Conservation (phyloP, 92 coral and sea anemone genomes). For the Porites cylindrica region DNA sequence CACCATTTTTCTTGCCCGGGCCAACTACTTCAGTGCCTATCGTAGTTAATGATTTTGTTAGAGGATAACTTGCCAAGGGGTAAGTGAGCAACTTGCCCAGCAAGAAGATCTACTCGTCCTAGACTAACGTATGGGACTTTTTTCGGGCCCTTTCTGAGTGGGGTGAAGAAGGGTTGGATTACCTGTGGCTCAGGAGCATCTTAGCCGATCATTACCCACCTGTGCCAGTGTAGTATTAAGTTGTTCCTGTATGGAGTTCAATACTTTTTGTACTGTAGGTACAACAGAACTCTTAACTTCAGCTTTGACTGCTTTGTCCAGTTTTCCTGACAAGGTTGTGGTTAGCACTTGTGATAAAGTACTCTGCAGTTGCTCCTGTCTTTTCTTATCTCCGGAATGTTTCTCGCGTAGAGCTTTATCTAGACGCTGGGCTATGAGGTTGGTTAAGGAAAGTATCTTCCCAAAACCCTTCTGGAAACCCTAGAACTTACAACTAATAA, state of each 20-base stretch:
- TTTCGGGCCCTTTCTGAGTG: too few species aligned
- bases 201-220: conserved; percentile 39
- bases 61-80: too few species aligned
- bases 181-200: not conserved
- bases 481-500: too few species aligned
- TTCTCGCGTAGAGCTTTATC: conserved; percentile 91
- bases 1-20: too few species aligned
- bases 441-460: conserved; percentile 18
- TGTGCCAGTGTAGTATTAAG: conserved; percentile 87
- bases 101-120: too few species aligned
- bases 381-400: conserved; percentile 86
- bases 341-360: conserved; percentile 87
- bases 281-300: conserved; percentile 87
- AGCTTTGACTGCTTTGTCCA: conserved; percentile 87
- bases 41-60: too few species aligned
- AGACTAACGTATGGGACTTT: too few species aligned
- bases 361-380: conserved; percentile 89
- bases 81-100: too few species aligned
- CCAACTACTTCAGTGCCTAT: too few species aligned
- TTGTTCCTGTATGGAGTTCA: conserved; percentile 87
- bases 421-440: conserved; percentile 78
- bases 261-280: conserved; percentile 88
- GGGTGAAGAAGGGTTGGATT: too few species aligned
- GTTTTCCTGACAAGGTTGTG: conserved; percentile 88
- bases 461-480: not conserved